Evolutionary conservation across 2,888 invertebrate genomes (phyloP).

Genomic region (Pilophorus perplexus): DNA sequence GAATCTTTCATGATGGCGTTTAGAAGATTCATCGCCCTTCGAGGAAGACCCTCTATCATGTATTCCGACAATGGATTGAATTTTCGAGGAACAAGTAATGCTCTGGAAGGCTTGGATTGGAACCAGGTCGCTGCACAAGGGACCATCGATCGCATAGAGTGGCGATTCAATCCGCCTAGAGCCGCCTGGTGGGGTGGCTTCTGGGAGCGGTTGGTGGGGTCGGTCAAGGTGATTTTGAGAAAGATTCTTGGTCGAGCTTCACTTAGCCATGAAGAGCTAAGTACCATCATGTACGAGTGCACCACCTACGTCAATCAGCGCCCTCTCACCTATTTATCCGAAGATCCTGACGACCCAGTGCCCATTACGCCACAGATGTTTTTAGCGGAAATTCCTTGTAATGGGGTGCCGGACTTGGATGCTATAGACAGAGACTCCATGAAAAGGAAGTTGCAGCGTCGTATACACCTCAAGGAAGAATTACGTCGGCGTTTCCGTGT

Average conservation of each 20-base stretch:
- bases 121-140: neutral
- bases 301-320: neutral
- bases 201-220: neutral
- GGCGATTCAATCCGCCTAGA: conserved; percentile 20
- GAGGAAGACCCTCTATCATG: conserved; percentile 18
- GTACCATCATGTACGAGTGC: neutral
- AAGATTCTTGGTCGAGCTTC: conserved; percentile 3
- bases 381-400: too few species aligned
- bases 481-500: too few species aligned
- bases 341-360: conserved; percentile 44
- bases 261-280: neutral
- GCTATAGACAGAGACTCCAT: too few species aligned
- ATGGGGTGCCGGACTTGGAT: too few species aligned
- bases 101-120: conserved; percentile 11
- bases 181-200: conserved; percentile 12
- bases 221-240: neutral
- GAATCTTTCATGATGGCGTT: conserved; percentile 16
- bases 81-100: neutral
- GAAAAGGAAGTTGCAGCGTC: too few species aligned
- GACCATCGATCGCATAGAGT: neutral
- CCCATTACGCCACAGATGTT: conserved; percentile 49
- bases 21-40: neutral
- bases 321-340: conserved; percentile 22
- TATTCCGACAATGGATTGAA: conserved; percentile 20
- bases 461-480: too few species aligned